Evolutionary conservation across 2,113 vertebrate genomes (phyloP).

Genomic region (Pantherophis guttatus): DNA sequence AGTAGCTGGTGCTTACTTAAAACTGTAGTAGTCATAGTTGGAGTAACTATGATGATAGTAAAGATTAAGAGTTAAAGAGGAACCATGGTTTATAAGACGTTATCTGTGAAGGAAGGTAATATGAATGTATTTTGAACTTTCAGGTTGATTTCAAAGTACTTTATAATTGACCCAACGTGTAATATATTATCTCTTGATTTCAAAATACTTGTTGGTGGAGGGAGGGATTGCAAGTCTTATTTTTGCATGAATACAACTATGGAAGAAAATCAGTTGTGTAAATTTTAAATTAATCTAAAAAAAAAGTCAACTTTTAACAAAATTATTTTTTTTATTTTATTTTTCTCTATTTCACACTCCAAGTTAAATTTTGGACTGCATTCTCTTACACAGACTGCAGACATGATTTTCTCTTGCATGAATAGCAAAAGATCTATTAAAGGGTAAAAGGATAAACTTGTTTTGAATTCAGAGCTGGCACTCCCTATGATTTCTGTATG

Average conservation of each 20-base stretch:
- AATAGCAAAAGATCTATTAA: neutral
- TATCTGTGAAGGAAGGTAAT: neutral
- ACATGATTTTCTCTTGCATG: neutral
- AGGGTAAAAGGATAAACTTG: neutral
- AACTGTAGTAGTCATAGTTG: neutral
- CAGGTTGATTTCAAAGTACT: neutral
- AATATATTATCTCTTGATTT: neutral
- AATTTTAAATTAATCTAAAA: neutral
- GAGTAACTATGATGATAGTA: neutral
- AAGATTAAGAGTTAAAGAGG: neutral
- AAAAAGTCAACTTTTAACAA: neutral
- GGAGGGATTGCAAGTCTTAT: neutral
- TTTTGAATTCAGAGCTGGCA: neutral
- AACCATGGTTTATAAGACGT: neutral
- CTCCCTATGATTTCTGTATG: neutral
- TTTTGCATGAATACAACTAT: neutral
- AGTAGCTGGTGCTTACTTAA: neutral
- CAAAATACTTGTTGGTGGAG: neutral
- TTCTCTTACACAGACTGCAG: neutral
- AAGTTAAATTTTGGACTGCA: neutral
- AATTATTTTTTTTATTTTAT: neutral
- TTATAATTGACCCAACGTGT: neutral
- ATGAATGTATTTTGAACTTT: neutral
- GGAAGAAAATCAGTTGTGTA: neutral
- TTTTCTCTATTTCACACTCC: neutral